Conservation (phyloP, 37 sponge, comb jelly and placozoan species). For the Crambe crambe region DNA sequence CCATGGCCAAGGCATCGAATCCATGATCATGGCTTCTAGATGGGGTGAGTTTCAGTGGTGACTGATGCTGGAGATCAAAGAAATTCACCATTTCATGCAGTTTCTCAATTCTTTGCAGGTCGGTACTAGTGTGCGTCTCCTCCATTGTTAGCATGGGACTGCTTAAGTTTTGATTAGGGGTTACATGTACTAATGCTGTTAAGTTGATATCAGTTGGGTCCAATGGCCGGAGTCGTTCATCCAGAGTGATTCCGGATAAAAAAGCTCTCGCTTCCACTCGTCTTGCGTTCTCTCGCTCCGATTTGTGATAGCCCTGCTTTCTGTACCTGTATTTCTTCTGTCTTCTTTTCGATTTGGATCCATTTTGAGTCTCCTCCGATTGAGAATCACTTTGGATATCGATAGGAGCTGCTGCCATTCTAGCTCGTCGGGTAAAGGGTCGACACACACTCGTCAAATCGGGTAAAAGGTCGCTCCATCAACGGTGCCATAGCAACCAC, state of each 20-base stretch:
- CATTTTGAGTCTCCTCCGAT: too few relatives aligned
- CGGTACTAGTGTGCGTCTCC: not conserved
- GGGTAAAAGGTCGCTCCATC: not conserved
- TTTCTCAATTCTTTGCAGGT: not conserved
- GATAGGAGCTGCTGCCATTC: too few relatives aligned
- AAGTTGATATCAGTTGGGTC: not conserved
- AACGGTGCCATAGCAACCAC: not conserved
- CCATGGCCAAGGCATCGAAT: not conserved
- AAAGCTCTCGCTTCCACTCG: slow-evolving; percentile 69
- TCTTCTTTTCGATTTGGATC: not conserved
- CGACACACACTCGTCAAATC: too few relatives aligned
- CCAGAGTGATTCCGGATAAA: slow-evolving; percentile 64
- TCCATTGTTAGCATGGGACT: not conserved
- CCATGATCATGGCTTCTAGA: not conserved
- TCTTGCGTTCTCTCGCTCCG: slow-evolving; percentile 68
- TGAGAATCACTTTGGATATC: too few relatives aligned
- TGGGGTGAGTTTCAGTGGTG: not conserved
- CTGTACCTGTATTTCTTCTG: slow-evolving; percentile 30
- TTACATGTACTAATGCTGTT: not conserved
- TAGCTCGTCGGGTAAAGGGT: too few relatives aligned
- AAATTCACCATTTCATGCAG: slow-evolving; percentile 1
- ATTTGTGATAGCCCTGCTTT: slow-evolving; percentile 44
- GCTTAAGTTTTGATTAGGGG: not conserved
- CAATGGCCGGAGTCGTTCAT: slow-evolving; percentile 1
- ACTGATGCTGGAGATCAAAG: not conserved